Percentiles rank a stretch among this genome's conserved stretches.
Conservation (phyloP, 64 coral and sea anemone genomes). For the Montipora cactus region DNA sequence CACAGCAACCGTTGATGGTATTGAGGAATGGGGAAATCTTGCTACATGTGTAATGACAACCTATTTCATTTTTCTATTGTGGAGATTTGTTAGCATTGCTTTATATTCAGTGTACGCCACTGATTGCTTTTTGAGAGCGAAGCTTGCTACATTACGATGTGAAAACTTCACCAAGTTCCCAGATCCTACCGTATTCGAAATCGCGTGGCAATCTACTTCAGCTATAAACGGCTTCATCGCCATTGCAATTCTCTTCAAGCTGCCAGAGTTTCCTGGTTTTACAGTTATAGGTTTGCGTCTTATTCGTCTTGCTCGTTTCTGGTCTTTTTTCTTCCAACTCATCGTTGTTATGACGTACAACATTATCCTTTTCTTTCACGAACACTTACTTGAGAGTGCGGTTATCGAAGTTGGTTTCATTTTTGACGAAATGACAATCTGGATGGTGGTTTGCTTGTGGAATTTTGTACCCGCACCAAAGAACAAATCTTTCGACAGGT, state of each 20-base stretch:
- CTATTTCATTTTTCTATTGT: slow-evolving; percentile 76
- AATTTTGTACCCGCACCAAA: slow-evolving; percentile 87
- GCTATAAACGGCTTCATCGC: slow-evolving; percentile 70
- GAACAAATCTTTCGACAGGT: slow-evolving; percentile 4
- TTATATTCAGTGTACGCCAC: slow-evolving; percentile 84
- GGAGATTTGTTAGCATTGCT: slow-evolving; percentile 72
- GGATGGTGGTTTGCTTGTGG: slow-evolving; percentile 82
- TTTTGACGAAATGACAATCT: slow-evolving; percentile 74
- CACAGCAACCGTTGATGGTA: neutral
- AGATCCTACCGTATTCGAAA: slow-evolving; percentile 74
- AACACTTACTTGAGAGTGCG: slow-evolving; percentile 71
- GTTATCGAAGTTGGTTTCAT: slow-evolving; percentile 86
- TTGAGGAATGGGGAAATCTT: neutral
- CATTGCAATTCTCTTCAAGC: slow-evolving; percentile 51
- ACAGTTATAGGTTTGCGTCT: slow-evolving; percentile 33
- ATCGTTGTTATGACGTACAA: slow-evolving; percentile 82
- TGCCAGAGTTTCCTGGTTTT: slow-evolving; percentile 83
- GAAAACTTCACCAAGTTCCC: slow-evolving; percentile 79
- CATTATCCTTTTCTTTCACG: slow-evolving; percentile 73
- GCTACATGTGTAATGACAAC: neutral
- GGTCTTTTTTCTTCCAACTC: slow-evolving; percentile 86
- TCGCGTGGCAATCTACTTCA: slow-evolving; percentile 84
- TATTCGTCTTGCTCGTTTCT: slow-evolving; percentile 74
- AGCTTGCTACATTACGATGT: slow-evolving; percentile 83
- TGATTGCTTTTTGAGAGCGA: slow-evolving; percentile 87